Percentiles rank a stretch among this genome's conserved stretches.
These are phyloP conservation scores for Penaeus indicus DNA, from an alignment of 1,140 invertebrate species.

Conservation along the genomic window DNA sequence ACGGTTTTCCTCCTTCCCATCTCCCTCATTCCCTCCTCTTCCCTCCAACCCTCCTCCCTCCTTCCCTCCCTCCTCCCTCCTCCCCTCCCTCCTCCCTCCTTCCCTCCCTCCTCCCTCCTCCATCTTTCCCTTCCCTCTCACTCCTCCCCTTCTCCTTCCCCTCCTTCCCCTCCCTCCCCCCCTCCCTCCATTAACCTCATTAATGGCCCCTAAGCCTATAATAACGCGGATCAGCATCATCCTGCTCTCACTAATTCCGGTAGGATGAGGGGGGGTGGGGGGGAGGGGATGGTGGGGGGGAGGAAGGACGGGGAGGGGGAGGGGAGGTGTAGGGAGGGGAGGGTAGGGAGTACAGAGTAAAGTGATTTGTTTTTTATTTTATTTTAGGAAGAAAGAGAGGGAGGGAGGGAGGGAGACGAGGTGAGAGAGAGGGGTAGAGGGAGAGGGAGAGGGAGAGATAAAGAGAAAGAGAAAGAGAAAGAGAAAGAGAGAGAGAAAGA, in stretches of 20 bases:
- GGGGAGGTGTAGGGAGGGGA: constrained; percentile 18
- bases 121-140: neutral
- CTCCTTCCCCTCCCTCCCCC: neutral
- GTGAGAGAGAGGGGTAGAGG: neutral
- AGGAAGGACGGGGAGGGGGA: neutral
- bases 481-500: neutral
- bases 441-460: neutral
- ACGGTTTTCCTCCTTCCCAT: neutral
- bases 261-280: neutral
- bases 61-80: neutral
- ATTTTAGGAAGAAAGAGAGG: no score
- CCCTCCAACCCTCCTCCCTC: neutral
- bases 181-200: neutral
- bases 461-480: neutral
- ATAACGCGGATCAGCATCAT: no score
- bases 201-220: neutral
- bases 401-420: neutral
- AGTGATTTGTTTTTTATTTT: neutral
- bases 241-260: no score
- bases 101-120: neutral
- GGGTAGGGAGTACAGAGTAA: neutral
- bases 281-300: neutral
- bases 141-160: neutral
- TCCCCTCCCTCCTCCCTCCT: neutral
- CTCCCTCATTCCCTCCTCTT: neutral